phyloP scores from a whole-genome alignment of 1,140 invertebrate genomes.

The Acromyrmex heyeri region DNA sequence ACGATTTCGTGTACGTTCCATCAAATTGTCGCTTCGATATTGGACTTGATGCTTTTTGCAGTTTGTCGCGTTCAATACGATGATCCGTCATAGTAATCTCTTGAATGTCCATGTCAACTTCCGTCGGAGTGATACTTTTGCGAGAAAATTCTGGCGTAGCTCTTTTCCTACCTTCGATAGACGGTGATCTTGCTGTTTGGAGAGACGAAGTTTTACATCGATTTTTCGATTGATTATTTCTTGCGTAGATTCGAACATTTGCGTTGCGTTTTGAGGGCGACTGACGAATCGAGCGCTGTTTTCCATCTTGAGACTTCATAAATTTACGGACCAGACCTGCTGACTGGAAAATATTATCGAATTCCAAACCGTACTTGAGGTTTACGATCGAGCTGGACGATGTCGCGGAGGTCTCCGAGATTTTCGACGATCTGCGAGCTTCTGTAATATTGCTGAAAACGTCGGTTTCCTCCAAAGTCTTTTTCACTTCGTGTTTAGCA shows the following conservation, averaged over 20 bases:
- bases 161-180: neutral
- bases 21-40: constrained; percentile 23
- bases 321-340: constrained; percentile 58
- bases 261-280: constrained; percentile 12
- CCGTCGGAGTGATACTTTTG: constrained; percentile 31
- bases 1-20: constrained; percentile 47
- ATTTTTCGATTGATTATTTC: neutral
- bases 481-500: neutral
- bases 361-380: neutral
- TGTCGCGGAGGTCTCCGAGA: constrained; percentile 12
- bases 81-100: constrained; percentile 68
- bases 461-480: neutral
- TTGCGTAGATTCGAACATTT: neutral
- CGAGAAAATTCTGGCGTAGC: neutral
- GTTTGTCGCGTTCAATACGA: constrained; percentile 13
- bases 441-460: neutral
- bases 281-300: neutral
- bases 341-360: constrained; percentile 53
- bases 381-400: constrained; percentile 7
- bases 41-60: neutral
- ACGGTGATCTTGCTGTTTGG: neutral
- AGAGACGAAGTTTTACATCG: neutral
- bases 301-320: constrained; percentile 33
- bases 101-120: constrained; percentile 59
- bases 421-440: constrained; percentile 31